Evolutionary conservation across 2,888 invertebrate genomes (phyloP), one percentile per base, ranked within the genome.

Genomic region (Drosophila longiperda): DNA sequence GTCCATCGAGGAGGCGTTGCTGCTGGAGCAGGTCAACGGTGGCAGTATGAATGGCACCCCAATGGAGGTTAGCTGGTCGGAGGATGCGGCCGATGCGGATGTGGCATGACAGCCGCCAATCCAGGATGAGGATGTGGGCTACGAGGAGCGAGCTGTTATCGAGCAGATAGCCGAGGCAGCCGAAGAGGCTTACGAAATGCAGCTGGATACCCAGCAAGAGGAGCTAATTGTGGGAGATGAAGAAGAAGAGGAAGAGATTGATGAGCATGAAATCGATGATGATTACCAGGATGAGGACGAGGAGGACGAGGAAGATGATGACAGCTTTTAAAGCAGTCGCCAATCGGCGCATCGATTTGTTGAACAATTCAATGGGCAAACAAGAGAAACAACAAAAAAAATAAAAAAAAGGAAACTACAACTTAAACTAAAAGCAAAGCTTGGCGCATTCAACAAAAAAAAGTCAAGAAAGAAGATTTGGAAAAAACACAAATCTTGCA

Each of bases 41-140:
- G 55, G 12, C 29, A n/a, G 40, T 40, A 85, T 93, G 11, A 95
- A 95, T 82, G 94, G 92, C 38, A 93, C 93, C 6, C 93, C 93
- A 38, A 93, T 93, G 93, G 93, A 93, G 73, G 92, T 93, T 12
- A 93, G 93, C 78, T 93, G 93, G 93, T 93, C 93, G 17, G 93
- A 93, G 75, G 93, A 93, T 80, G 92, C 90, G 3, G 92, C 91
- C 57, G 89, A 86, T 58, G 92, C 91, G 68, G 93, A 93, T 80
- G 92, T 76, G 55, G 77, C 92, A 91, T 93, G 93, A 93, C 93
- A 75, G 83, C 64, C 61, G 58, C 49, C 71, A 32, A 78, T 20
- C 23, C 55, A 54, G 32, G 66, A 52, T 1, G 66, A 70, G 42
- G 76, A 60, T 17, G 76, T 80, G 42, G 84, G 74, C 49, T 87